These are phyloP conservation scores for Macroramphosus scolopax DNA, from an alignment of 2,797 vertebrate genomes.

Conservation along the genomic window DNA sequence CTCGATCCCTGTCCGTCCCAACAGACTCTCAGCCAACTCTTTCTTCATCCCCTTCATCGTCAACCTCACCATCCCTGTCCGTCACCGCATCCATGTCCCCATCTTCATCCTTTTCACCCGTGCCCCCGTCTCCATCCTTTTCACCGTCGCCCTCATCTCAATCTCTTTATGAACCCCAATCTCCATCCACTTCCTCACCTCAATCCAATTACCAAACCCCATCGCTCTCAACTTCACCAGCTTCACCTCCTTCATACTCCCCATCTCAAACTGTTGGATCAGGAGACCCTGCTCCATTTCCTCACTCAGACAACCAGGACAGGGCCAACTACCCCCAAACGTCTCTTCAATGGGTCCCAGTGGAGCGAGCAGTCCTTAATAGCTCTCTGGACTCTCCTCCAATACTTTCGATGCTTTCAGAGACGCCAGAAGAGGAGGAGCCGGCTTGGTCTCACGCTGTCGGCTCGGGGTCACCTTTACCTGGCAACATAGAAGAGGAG, in stretches of 20 bases:
- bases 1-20: slow-evolving; percentile 7
- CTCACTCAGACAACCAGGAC: slow-evolving; percentile 28
- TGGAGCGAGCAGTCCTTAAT: slow-evolving; percentile 47
- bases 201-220: slow-evolving; percentile 8
- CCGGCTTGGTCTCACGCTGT: slow-evolving; percentile 68
- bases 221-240: slow-evolving; percentile 21
- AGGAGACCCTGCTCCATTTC: slow-evolving; percentile 20
- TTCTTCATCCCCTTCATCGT: slow-evolving; percentile 5
- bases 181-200: slow-evolving; percentile 3
- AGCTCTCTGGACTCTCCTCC: slow-evolving; percentile 50
- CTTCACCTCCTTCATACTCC: slow-evolving; percentile 8
- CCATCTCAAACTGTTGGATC: slow-evolving; percentile 19
- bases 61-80: background rate
- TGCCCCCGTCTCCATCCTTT: slow-evolving; percentile 1
- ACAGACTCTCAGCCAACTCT: slow-evolving; percentile 5
- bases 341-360: slow-evolving; percentile 44
- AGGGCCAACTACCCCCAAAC: slow-evolving; percentile 23
- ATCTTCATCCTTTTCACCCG: slow-evolving; percentile 11
- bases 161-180: slow-evolving; percentile 8
- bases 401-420: slow-evolving; percentile 33
- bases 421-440: slow-evolving; percentile 58
- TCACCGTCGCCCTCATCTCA: slow-evolving; percentile 20
- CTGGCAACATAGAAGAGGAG: slow-evolving; percentile 68
- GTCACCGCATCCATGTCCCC: background rate
- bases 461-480: slow-evolving; percentile 67